phyloP scores from a whole-genome alignment of 2,797 vertebrate species.

The Lateolabrax maculatus region DNA sequence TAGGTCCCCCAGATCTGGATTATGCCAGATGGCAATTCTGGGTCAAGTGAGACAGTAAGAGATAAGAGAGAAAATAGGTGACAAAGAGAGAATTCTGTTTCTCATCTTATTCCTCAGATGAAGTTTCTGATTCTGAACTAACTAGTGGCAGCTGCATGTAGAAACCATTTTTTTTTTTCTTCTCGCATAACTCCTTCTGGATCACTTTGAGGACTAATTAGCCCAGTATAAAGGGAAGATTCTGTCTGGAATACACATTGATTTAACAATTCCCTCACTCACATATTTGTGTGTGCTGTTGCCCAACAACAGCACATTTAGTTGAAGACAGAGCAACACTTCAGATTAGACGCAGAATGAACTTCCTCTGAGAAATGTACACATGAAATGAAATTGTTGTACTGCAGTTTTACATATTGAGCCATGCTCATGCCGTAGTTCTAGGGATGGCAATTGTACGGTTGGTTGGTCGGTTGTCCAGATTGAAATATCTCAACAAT shows the following conservation, averaged over 20 bases:
- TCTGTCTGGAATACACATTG: not conserved
- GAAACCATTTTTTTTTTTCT: not conserved
- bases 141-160: constrained; percentile 5
- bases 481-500: not conserved
- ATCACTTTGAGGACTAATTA: constrained; percentile 27
- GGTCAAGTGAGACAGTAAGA: not conserved
- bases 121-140: not conserved
- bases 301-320: not conserved
- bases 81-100: not conserved
- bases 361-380: no score
- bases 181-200: not conserved
- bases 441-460: not conserved
- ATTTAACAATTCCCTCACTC: not conserved
- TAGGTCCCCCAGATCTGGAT: not conserved
- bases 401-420: no score
- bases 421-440: not conserved
- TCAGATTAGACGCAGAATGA: no score
- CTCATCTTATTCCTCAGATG: not conserved
- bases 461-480: not conserved
- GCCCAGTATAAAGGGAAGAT: not conserved
- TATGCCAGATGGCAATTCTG: constrained; percentile 14
- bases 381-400: not conserved
- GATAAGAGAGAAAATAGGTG: not conserved
- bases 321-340: no score
- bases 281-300: not conserved